Percentiles rank a stretch among this genome's conserved stretches.
Conservation (phyloP, 2,888 invertebrate species). For the Arrhopalites spinosus region DNA sequence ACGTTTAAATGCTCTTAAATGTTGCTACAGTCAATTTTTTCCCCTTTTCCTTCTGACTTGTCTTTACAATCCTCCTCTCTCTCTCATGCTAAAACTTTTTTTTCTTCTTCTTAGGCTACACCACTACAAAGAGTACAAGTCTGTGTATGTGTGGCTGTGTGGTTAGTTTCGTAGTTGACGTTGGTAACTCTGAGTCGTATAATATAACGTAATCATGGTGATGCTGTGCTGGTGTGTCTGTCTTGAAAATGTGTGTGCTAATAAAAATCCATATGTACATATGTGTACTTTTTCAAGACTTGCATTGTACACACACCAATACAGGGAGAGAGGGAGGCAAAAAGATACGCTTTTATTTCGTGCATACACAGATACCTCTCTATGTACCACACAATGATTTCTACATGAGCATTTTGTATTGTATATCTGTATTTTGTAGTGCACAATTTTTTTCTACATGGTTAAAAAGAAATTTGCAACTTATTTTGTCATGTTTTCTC, state of each 20-base stretch:
- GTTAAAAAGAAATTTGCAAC: too few relatives aligned
- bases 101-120: background rate
- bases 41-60: background rate
- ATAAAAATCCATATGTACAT: background rate
- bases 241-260: conserved; percentile 5
- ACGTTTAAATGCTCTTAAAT: conserved; percentile 24
- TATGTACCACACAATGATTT: background rate
- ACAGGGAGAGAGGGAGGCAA: background rate
- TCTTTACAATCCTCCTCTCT: background rate
- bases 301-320: background rate
- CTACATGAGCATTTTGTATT: background rate
- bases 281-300: too few relatives aligned
- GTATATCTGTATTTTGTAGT: too few relatives aligned
- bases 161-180: conserved; percentile 4
- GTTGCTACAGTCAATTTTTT: conserved; percentile 11
- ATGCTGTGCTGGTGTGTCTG: background rate
- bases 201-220: conserved; percentile 9
- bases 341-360: background rate
- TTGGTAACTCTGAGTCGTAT: conserved; percentile 4
- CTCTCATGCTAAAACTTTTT: background rate
- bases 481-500: too few relatives aligned
- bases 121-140: too few relatives aligned
- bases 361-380: background rate
- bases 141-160: background rate
- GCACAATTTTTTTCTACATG: too few relatives aligned